These are phyloP conservation scores for Corythornis cristatus DNA, from an alignment of 2,113 vertebrate species.

Conservation along the genomic window DNA sequence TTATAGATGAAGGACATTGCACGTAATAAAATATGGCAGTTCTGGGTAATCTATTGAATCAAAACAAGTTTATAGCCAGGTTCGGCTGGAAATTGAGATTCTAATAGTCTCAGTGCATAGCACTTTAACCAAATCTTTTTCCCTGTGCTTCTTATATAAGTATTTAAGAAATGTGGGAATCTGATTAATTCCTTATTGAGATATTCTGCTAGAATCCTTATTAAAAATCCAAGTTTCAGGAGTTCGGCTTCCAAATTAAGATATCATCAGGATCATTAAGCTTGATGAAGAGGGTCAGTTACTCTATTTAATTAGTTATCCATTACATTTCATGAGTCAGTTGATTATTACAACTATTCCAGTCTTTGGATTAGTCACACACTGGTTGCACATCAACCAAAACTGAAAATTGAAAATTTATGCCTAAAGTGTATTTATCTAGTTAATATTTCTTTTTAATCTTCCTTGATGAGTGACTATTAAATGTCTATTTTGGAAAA, in stretches of 20 bases:
- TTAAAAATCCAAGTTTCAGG: not conserved
- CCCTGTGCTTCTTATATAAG: not conserved
- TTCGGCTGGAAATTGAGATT: not conserved
- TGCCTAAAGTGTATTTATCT: not conserved
- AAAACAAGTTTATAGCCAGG: not conserved
- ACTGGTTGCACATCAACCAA: not conserved
- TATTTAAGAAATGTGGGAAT: not conserved
- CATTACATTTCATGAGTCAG: not conserved
- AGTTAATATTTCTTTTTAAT: not conserved
- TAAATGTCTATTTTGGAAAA: not conserved
- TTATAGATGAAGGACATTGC: not conserved
- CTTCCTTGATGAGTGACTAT: not conserved
- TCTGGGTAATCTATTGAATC: not conserved
- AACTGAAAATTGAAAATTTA: not conserved
- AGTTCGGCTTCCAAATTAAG: not conserved
- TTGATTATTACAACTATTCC: not conserved
- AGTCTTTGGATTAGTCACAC: not conserved
- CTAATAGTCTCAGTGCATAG: not conserved
- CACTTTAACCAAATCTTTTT: not conserved
- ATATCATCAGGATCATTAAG: not conserved
- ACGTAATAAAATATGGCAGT: not conserved
- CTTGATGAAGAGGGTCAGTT: not conserved
- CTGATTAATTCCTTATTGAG: not conserved
- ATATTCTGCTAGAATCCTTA: not conserved
- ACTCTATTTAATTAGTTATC: not conserved